Evolutionary conservation across 2,113 vertebrate genomes (phyloP).

Genomic region (Pithys albifrons): DNA sequence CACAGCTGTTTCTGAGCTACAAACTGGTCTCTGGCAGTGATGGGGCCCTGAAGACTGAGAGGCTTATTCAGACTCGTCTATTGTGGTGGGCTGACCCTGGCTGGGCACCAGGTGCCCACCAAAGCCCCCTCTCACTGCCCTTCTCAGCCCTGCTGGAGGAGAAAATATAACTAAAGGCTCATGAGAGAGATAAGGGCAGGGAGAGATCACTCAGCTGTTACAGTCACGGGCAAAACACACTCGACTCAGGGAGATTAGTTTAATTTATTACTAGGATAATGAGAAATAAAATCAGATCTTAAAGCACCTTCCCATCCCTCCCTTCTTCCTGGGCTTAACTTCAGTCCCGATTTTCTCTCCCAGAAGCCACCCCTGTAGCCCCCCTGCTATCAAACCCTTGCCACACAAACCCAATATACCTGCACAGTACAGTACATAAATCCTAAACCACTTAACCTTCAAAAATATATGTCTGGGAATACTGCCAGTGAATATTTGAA

Average conservation of each 20-base stretch:
- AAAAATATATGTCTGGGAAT: constrained; percentile 25
- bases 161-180: neutral
- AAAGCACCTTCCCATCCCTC: neutral
- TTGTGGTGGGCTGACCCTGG: neutral
- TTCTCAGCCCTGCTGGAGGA: neutral
- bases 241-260: neutral
- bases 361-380: neutral
- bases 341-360: neutral
- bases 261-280: neutral
- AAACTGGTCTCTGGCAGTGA: neutral
- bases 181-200: neutral
- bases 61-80: neutral
- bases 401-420: neutral
- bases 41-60: neutral
- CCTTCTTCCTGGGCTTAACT: neutral
- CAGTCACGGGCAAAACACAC: neutral
- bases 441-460: constrained; percentile 43
- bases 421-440: constrained; percentile 2
- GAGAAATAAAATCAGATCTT: neutral
- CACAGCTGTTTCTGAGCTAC: neutral
- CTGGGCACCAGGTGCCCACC: neutral
- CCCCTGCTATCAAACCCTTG: neutral
- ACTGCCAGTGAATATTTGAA: constrained; percentile 21
- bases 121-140: neutral
- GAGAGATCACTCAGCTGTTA: neutral